A percentile compares a stretch with the other conserved stretches of the same genome.
phyloP scores from a whole-genome alignment of 2,113 vertebrate species.

The Archocentrus centrarchus region DNA sequence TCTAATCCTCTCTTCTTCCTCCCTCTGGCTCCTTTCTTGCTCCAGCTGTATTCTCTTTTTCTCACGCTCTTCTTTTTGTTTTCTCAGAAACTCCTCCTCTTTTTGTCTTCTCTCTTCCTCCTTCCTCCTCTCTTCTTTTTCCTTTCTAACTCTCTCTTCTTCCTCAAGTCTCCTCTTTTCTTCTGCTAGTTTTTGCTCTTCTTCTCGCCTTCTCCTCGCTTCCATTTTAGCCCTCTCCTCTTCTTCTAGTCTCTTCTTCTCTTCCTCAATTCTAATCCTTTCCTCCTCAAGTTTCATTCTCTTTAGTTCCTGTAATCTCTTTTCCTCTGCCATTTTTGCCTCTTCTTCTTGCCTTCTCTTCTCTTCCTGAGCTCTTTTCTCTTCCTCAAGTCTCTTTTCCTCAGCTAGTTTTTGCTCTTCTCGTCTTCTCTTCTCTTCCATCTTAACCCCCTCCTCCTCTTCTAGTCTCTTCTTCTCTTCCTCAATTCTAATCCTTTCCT shows the following conservation, averaged over 20 bases:
- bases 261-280: neutral
- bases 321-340: neutral
- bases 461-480: neutral
- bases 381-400: neutral
- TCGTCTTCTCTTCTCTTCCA: too few species aligned
- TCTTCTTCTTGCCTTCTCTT: neutral
- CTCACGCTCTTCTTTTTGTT: neutral
- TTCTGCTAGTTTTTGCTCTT: neutral
- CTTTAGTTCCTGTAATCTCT: neutral
- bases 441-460: constrained; percentile 15
- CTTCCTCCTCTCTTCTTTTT: neutral
- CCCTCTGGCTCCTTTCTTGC: neutral
- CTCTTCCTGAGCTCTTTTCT: neutral
- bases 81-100: neutral
- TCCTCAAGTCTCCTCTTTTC: neutral
- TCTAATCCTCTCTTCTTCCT: neutral
- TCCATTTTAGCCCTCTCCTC: neutral
- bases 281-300: constrained; percentile 5
- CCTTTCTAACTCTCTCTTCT: constrained; percentile 8
- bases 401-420: neutral
- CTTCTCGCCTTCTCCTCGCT: neutral
- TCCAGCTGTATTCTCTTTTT: neutral
- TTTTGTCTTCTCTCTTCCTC: neutral
- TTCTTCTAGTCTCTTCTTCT: neutral
- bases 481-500: constrained; percentile 12